Evolutionary conservation across 2,113 vertebrate species (phyloP), one percentile per base, ranked within the genome.

Genomic region (Chroicocephalus ridibundus): DNA sequence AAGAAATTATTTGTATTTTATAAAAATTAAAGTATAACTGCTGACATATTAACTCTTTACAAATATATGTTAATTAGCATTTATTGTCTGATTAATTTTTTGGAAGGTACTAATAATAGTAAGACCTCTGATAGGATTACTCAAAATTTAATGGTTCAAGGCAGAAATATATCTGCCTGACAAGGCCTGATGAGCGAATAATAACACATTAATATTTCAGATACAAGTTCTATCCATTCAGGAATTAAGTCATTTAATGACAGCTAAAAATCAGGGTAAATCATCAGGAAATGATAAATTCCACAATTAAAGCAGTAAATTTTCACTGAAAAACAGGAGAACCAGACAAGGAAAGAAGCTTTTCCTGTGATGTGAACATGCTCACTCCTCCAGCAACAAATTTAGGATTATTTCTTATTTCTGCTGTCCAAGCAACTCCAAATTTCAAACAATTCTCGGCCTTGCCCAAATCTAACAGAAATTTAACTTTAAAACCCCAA

Each of bases 241-340:
- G 57, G 49, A 92, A 89, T 72, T 79, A 76, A 92, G 65, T 64
- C 14, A 89, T 88, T 64, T 90, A 94, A 86, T 58, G 86, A 93
- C 61, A 94, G 52, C 72, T 76, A 68, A 94, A 97, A 93, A 87
- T 92, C 74, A 87, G 64, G 86, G 20, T 29, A 88, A 93, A 93
- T 93, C 49, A 96, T 75, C 91, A 91, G 54, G 93, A 85, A 94
- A 85, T 97, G 89, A 95, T 62, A 87, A 93, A 94, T 93, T 51
- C 54, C 60, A 90, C 29, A 93, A 79, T 47, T 82, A 85, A 62
- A 82, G 57, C 38, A 85, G 32, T 87, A 87, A 57, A 68, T 94
- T 92, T 91, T 81, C 75, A 55, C 68, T 54, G 68, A 84, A 92
- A 95, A 86, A 11, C 20, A 88, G 31, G 9, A 88, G 55, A 83